These are phyloP conservation scores for Epinephelus moara DNA, from an alignment of 2,113 vertebrate genomes.

Conservation along the genomic window DNA sequence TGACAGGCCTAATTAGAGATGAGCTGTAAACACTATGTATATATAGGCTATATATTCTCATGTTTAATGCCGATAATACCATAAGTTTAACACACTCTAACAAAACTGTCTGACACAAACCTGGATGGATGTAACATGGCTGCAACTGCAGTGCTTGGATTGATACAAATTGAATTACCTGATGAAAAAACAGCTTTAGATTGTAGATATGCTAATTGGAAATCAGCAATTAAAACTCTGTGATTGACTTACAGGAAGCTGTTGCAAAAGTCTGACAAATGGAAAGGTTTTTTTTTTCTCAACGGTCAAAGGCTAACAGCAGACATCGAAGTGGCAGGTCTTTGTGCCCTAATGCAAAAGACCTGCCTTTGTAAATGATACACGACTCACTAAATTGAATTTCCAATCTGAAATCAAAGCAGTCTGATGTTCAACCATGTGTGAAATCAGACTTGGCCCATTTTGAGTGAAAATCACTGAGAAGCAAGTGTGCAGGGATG, in stretches of 20 bases:
- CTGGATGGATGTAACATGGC: constrained; percentile 9
- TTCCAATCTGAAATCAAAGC: constrained; percentile 60
- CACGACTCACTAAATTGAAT: constrained; percentile 54
- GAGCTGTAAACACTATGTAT: constrained; percentile 21
- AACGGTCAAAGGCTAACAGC: not conserved
- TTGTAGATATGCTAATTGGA: not conserved
- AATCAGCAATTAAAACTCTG: constrained; percentile 8
- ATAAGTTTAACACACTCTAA: constrained; percentile 3
- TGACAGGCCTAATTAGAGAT: constrained; percentile 68
- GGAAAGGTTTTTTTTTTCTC: not conserved
- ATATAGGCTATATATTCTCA: not conserved
- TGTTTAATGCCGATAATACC: constrained; percentile 1
- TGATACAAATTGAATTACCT: constrained; percentile 20
- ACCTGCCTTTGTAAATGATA: constrained; percentile 53
- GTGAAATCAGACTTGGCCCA: constrained; percentile 69
- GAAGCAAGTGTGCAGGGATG: constrained; percentile 50
- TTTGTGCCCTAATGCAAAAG: constrained; percentile 30
- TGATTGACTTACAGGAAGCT: not conserved
- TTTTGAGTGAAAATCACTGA: constrained; percentile 55
- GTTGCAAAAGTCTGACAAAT: not conserved
- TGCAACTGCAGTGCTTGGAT: not conserved
- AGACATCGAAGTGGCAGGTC: constrained; percentile 22
- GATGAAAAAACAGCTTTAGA: constrained; percentile 25
- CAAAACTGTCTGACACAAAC: constrained; percentile 23
- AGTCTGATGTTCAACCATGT: constrained; percentile 54